These are phyloP conservation scores for Hermodice carunculata DNA, from an alignment of 2,888 invertebrate species.

Conservation along the genomic window DNA sequence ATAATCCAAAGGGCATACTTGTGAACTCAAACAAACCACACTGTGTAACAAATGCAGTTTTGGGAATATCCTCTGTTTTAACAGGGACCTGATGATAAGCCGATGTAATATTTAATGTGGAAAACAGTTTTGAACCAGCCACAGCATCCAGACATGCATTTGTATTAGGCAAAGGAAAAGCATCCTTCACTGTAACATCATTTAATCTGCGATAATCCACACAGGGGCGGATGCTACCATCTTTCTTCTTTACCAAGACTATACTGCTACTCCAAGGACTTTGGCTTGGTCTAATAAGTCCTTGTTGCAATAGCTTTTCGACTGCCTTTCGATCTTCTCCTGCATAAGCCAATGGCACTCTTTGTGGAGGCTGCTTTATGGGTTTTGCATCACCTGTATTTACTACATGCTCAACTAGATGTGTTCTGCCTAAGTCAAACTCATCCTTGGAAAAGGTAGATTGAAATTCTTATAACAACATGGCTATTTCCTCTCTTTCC, in stretches of 20 bases:
- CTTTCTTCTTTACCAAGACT: neutral
- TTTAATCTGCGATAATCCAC: constrained; percentile 7
- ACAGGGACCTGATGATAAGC: neutral
- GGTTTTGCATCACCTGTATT: neutral
- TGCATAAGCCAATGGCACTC: neutral
- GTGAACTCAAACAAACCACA: neutral
- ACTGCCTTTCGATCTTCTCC: neutral
- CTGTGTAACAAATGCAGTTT: constrained; percentile 6
- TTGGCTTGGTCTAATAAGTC: neutral
- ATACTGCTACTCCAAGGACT: neutral
- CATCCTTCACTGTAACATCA: neutral
- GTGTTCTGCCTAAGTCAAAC: constrained; percentile 1
- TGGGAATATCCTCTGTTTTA: constrained; percentile 2
- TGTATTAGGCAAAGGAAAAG: neutral
- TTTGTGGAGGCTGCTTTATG: neutral
- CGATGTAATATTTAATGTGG: neutral
- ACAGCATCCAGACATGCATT: neutral
- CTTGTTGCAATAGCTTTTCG: neutral
- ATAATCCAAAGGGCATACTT: constrained; percentile 6
- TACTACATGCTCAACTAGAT: neutral
- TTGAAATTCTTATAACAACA: too few species aligned
- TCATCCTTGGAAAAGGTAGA: too few species aligned
- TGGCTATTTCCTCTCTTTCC: too few species aligned
- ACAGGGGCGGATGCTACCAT: neutral
- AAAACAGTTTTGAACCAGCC: neutral